These are phyloP conservation scores for Stratiomys singularior DNA, from an alignment of 2,888 invertebrate genomes.

Conservation along the genomic window DNA sequence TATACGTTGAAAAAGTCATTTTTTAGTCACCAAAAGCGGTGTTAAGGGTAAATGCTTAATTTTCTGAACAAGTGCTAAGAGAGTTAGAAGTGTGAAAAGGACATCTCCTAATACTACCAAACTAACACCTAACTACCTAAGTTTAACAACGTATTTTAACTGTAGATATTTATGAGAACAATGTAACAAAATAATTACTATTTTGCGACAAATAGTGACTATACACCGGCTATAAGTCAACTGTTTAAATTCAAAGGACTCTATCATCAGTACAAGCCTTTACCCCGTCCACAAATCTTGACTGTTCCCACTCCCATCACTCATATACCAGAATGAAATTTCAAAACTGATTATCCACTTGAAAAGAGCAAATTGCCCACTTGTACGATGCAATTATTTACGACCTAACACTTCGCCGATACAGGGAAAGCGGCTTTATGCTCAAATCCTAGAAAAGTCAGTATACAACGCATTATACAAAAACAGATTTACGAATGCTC, in stretches of 20 bases:
- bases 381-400: slow-evolving; percentile 46
- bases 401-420: slow-evolving; percentile 43
- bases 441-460: slow-evolving; percentile 40
- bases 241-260: slow-evolving; percentile 3
- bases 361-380: slow-evolving; percentile 46
- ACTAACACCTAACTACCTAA: background rate
- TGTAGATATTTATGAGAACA: slow-evolving; percentile 12
- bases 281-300: background rate
- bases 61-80: no score
- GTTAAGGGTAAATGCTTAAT: no score
- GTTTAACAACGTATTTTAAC: slow-evolving; percentile 9
- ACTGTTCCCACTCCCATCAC: background rate
- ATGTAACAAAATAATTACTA: slow-evolving; percentile 23
- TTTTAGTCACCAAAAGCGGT: no score
- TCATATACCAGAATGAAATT: slow-evolving; percentile 33
- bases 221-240: background rate
- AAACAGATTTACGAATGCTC: background rate
- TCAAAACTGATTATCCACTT: slow-evolving; percentile 46
- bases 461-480: slow-evolving; percentile 8
- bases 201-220: background rate
- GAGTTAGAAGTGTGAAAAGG: background rate
- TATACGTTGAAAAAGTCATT: no score
- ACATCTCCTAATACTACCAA: background rate
- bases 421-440: slow-evolving; percentile 12
- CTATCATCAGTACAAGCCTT: no score